Base-by-base conservation (phyloP, 2,113 vertebrate species). In the Odobenus rosmarus region DNA sequence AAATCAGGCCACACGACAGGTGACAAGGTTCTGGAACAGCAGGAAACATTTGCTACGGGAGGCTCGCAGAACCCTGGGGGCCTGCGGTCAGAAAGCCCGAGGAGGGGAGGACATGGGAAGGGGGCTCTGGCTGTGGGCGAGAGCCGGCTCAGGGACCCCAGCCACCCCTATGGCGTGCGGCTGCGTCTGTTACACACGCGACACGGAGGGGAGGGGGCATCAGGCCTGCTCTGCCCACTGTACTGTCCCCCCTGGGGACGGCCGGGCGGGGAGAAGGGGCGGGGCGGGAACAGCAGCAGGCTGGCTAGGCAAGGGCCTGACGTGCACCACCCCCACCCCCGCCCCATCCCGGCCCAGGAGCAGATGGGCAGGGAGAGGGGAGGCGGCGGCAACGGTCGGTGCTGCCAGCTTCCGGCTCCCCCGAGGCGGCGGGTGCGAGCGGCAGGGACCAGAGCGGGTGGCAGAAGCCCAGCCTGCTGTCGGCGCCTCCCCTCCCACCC, bases 381-480 rank as follows among this genome's bases (percentile, higher is more conserved):
- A 61, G 89, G 64, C 42, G 62, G 96, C 39, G 15, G 88, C 79
- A 86, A 81, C 97, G 89, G 96, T 93, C 82, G 95, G 95, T 61
- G 86, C 92, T 49, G 87, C 82, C 91, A 83, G 83, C 92, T 95
- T 80, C 96, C 42, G 42, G 85, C 83, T 93, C 95, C 91, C 64
- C 21, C 31, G 18, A 15, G 24, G 93, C 3, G 24, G 91, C 36
- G 69, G 95, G 92, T 49, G 90, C 93, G 97, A 97, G 96, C 74
- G 95, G 87, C 92, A 14, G 62, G n/a, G 36, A 42, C 4, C 33
- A 82, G 84, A 53, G 91, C 31, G n/a, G 59, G 59, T n/a, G 95
- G 96, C 96, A 95, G 96, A 51, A 89, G 64, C 96, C 93, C 95
- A 62, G 90, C 82, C 96, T 88, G 95, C 96, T 98, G 97, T 93